Evolutionary conservation across 2,888 invertebrate species (phyloP).

Genomic region (Eupithecia insigniata): DNA sequence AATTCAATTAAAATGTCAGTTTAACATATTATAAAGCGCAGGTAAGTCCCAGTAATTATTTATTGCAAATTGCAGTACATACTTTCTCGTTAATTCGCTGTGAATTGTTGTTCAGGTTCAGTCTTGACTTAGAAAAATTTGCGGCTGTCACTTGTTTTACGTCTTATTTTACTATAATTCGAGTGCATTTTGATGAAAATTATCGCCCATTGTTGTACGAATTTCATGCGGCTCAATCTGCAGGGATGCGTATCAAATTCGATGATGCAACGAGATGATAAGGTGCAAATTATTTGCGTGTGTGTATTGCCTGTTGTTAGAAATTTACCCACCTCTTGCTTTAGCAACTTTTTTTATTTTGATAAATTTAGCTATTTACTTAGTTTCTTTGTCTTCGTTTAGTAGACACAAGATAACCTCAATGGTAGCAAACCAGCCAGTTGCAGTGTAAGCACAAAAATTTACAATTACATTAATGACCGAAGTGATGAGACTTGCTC

Average conservation of each 20-base stretch:
- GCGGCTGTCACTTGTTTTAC: slow-evolving; percentile 84
- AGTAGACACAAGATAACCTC: slow-evolving; percentile 58
- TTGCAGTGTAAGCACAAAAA: background rate
- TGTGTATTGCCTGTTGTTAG: slow-evolving; percentile 46
- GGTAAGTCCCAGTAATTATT: slow-evolving; percentile 58
- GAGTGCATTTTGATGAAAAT: slow-evolving; percentile 20
- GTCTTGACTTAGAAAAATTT: slow-evolving; percentile 67
- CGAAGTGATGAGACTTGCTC: background rate
- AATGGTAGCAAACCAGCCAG: slow-evolving; percentile 28
- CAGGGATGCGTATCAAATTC: slow-evolving; percentile 72
- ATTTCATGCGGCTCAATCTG: slow-evolving; percentile 69
- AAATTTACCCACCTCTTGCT: slow-evolving; percentile 51
- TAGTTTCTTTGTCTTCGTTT: slow-evolving; percentile 36
- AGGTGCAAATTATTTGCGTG: slow-evolving; percentile 68
- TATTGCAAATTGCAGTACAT: background rate
- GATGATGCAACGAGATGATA: slow-evolving; percentile 83
- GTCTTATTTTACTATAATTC: slow-evolving; percentile 61
- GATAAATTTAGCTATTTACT: slow-evolving; percentile 25
- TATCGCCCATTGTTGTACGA: slow-evolving; percentile 42
- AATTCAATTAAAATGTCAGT: slow-evolving; percentile 55
- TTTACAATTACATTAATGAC: background rate
- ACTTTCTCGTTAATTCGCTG: slow-evolving; percentile 7
- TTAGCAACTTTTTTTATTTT: slow-evolving; percentile 47
- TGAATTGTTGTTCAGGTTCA: slow-evolving; percentile 39
- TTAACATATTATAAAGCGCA: slow-evolving; percentile 64